A percentile compares a stretch with the other conserved stretches of the same genome.
These are phyloP conservation scores for Suillia variegata DNA, from an alignment of 2,888 invertebrate genomes.

Conservation along the genomic window DNA sequence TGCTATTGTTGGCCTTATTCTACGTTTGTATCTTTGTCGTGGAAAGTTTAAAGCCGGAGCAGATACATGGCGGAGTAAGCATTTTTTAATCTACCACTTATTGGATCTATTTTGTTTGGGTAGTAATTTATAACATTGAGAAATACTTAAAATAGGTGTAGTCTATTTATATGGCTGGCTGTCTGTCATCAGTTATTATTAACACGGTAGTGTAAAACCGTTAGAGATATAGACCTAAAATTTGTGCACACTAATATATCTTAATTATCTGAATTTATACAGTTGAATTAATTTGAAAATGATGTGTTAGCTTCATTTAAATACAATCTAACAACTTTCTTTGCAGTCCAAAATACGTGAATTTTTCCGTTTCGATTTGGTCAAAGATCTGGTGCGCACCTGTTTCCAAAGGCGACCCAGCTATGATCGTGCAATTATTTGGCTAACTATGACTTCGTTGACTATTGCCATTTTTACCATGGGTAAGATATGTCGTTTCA, in stretches of 20 bases:
- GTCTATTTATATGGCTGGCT: too few relatives aligned
- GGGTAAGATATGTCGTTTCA: slow-evolving; percentile 38
- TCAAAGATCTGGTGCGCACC: slow-evolving; percentile 55
- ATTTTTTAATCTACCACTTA: too few relatives aligned
- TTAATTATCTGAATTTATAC: neutral
- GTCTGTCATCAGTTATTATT: too few relatives aligned
- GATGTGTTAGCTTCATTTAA: too few relatives aligned
- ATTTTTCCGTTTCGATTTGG: slow-evolving; percentile 55
- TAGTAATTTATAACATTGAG: neutral
- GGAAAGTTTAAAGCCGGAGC: slow-evolving; percentile 50
- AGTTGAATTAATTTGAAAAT: too few relatives aligned
- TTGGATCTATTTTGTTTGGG: neutral
- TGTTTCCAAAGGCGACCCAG: slow-evolving; percentile 53
- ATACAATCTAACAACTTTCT: too few relatives aligned
- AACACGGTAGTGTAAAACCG: too few relatives aligned
- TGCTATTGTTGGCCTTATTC: slow-evolving; percentile 44
- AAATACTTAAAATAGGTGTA: neutral
- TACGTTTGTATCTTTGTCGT: slow-evolving; percentile 53
- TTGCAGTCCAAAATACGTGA: slow-evolving; percentile 51
- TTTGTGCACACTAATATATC: too few relatives aligned
- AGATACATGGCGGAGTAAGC: slow-evolving; percentile 49
- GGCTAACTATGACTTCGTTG: slow-evolving; percentile 56
- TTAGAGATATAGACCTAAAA: too few relatives aligned
- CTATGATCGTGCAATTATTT: slow-evolving; percentile 57
- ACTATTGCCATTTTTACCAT: slow-evolving; percentile 55